Evolutionary conservation across 2,113 vertebrate genomes (phyloP).

Genomic region (Electrona antarctica): DNA sequence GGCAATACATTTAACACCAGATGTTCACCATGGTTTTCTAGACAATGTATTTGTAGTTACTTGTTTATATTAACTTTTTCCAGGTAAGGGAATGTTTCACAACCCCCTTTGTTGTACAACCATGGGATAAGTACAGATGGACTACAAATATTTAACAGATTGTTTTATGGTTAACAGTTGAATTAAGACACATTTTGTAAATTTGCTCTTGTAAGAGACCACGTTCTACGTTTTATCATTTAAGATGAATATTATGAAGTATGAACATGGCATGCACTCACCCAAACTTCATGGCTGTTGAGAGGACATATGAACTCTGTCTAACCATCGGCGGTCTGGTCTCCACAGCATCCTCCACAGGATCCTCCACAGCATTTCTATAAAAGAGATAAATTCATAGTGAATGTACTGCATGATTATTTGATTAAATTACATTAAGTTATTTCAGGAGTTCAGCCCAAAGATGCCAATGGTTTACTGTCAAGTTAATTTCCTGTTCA

Average conservation of each 20-base stretch:
- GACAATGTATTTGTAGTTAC: too few species aligned
- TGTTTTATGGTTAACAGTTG: too few species aligned
- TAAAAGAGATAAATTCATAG: slow-evolving; percentile 8
- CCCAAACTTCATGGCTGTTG: slow-evolving; percentile 62
- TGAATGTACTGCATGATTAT: slow-evolving; percentile 1
- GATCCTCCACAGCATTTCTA: slow-evolving; percentile 26
- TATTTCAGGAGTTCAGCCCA: too few species aligned
- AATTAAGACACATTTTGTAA: too few species aligned
- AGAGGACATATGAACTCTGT: slow-evolving; percentile 40
- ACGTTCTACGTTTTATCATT: not conserved
- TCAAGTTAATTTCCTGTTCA: too few species aligned
- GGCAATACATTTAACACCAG: not conserved
- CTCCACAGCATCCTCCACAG: not conserved
- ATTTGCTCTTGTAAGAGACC: too few species aligned
- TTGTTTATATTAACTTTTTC: too few species aligned
- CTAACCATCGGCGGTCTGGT: not conserved
- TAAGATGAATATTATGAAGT: not conserved
- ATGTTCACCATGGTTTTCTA: not conserved
- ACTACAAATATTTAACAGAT: too few species aligned
- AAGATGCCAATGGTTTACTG: too few species aligned
- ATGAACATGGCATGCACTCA: slow-evolving; percentile 44
- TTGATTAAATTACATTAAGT: not conserved
- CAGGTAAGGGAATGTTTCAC: too few species aligned
- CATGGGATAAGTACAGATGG: too few species aligned
- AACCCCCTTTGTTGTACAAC: too few species aligned